Conservation (phyloP, 2,113 vertebrate genomes). For the Tachysurus vachellii region DNA sequence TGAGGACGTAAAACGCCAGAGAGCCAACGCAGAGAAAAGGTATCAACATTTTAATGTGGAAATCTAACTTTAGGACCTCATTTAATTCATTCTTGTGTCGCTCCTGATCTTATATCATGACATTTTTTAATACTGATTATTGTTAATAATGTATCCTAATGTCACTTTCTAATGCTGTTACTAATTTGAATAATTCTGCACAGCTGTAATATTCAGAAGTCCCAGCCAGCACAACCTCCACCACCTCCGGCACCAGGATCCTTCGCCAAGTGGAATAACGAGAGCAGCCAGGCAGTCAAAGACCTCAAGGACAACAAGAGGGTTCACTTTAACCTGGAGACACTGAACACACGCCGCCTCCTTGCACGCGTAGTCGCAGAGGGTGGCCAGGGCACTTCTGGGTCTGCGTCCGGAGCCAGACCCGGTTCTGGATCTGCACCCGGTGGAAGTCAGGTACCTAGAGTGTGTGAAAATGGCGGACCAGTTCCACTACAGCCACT, state of each 20-base stretch:
- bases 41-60: slow-evolving; percentile 44
- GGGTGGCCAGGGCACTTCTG: slow-evolving; percentile 29
- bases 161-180: neutral
- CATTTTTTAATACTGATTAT: neutral
- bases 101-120: neutral
- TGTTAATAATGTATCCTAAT: neutral
- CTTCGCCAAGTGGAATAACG: slow-evolving; percentile 58
- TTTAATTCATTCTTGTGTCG: neutral
- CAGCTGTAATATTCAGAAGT: slow-evolving; percentile 70
- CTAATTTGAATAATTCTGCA: slow-evolving; percentile 31
- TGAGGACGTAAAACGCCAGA: slow-evolving; percentile 68
- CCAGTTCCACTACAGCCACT: neutral
- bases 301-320: slow-evolving; percentile 66
- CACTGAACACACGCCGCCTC: slow-evolving; percentile 69
- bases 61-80: neutral
- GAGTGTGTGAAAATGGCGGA: slow-evolving; percentile 52
- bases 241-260: slow-evolving; percentile 23
- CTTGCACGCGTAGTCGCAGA: slow-evolving; percentile 59
- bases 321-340: slow-evolving; percentile 77
- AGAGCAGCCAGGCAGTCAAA: slow-evolving; percentile 11
- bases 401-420: neutral
- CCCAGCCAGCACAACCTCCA: neutral
- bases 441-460: neutral
- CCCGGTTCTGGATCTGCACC: slow-evolving; percentile 3
- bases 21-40: slow-evolving; percentile 73